Conservation (phyloP, 2,888 invertebrate genomes). For the Laothoe populi region DNA sequence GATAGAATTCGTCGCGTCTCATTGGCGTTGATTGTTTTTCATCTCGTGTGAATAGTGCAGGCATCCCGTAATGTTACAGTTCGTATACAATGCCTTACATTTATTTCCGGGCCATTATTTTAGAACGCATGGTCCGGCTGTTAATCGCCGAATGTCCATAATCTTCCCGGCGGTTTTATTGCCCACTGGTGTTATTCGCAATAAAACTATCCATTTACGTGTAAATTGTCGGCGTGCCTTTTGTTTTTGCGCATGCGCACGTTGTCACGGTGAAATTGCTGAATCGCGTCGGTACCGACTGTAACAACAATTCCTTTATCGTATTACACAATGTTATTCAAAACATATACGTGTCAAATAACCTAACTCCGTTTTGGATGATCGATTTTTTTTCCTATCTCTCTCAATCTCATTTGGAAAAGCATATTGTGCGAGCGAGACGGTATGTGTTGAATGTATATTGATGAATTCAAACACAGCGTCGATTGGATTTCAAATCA, state of each 20-base stretch:
- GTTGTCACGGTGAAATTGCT: conserved; percentile 44
- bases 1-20: conserved; percentile 19
- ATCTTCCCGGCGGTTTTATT: conserved; percentile 7
- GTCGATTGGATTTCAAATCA: conserved; percentile 28
- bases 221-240: conserved; percentile 20
- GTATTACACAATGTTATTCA: conserved; percentile 47
- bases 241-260: conserved; percentile 30
- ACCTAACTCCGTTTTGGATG: conserved; percentile 19
- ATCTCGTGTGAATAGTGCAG: conserved; percentile 14
- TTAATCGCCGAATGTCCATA: conserved; percentile 19
- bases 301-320: conserved; percentile 46
- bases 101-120: conserved; percentile 16
- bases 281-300: conserved; percentile 53
- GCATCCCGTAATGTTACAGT: neutral
- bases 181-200: conserved; percentile 12
- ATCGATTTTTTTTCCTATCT: conserved; percentile 7
- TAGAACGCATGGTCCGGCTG: neutral
- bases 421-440: conserved; percentile 1
- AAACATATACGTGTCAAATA: conserved; percentile 33
- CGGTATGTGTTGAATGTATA: neutral
- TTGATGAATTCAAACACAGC: neutral
- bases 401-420: neutral
- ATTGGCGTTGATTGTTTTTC: neutral
- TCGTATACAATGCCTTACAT: neutral
- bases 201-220: conserved; percentile 14